A percentile compares a stretch with the other conserved stretches of the same genome.
These are phyloP conservation scores for Isichthys henryi DNA, from an alignment of 2,113 vertebrate genomes.

Conservation along the genomic window DNA sequence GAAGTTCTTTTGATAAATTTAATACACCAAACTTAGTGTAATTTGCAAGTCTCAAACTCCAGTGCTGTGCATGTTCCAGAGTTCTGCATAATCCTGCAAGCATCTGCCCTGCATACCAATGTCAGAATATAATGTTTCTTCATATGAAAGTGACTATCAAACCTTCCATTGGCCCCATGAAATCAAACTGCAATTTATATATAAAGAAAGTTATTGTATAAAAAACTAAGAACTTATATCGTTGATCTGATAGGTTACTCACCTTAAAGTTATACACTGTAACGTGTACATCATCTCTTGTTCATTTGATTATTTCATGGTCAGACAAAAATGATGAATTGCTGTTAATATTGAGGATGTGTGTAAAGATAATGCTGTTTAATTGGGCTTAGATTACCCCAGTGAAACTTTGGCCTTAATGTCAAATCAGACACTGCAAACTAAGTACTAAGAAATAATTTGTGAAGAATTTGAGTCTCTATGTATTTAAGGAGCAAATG, in stretches of 20 bases:
- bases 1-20: not conserved
- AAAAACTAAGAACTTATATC: not conserved
- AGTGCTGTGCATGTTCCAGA: not conserved
- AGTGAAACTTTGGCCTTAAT: not conserved
- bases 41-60: not conserved
- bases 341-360: not conserved
- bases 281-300: not conserved
- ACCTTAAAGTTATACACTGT: not conserved
- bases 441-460: not conserved
- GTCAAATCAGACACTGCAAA: not conserved
- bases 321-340: not conserved
- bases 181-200: not conserved
- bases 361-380: not conserved
- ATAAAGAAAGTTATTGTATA: not conserved
- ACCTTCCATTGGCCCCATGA: not conserved
- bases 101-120: not conserved
- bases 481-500: not conserved
- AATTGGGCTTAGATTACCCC: not conserved
- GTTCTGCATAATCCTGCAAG: not conserved
- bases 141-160: not conserved
- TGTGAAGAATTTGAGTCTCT: not conserved
- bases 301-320: not conserved
- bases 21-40: not conserved
- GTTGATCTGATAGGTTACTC: not conserved
- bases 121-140: not conserved